A percentile compares a stretch with the other conserved stretches of the same genome.
These are phyloP conservation scores for Muntiacus muntjak DNA, from an alignment of 2,113 vertebrate species.

Conservation along the genomic window DNA sequence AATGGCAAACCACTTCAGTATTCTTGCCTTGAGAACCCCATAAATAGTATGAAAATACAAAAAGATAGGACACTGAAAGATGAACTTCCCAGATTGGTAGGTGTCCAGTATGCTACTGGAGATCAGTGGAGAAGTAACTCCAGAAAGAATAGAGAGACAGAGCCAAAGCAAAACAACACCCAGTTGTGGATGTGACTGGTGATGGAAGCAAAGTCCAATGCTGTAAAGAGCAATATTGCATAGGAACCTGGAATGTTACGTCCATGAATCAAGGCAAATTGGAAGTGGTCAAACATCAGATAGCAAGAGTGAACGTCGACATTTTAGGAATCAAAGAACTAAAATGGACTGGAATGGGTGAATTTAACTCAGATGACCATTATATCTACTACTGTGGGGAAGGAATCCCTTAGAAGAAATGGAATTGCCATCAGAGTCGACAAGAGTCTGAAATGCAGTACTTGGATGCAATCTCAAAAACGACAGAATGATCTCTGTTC, in stretches of 20 bases:
- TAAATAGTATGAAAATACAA: not conserved
- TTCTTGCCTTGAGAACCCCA: not conserved
- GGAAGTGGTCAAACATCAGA: not conserved
- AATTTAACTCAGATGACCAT: not conserved
- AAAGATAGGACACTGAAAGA: not conserved
- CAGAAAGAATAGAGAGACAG: not conserved
- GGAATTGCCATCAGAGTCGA: not conserved
- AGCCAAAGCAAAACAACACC: not conserved
- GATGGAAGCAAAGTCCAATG: not conserved
- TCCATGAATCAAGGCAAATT: not conserved
- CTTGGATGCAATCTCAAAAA: not conserved
- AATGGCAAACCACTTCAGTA: not conserved
- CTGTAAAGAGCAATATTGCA: not conserved
- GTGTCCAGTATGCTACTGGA: not conserved
- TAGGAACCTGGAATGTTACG: not conserved
- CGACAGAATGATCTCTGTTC: not conserved
- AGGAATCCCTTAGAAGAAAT: not conserved
- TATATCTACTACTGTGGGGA: not conserved
- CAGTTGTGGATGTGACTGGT: not conserved
- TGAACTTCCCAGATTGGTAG: not conserved
- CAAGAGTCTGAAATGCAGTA: not conserved
- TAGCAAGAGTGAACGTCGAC: not conserved
- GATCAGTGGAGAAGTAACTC: not conserved
- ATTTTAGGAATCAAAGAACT: not conserved
- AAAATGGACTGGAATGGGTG: not conserved